Evolutionary conservation across 2,113 vertebrate genomes (phyloP).

Genomic region (Heterochromis multidens): DNA sequence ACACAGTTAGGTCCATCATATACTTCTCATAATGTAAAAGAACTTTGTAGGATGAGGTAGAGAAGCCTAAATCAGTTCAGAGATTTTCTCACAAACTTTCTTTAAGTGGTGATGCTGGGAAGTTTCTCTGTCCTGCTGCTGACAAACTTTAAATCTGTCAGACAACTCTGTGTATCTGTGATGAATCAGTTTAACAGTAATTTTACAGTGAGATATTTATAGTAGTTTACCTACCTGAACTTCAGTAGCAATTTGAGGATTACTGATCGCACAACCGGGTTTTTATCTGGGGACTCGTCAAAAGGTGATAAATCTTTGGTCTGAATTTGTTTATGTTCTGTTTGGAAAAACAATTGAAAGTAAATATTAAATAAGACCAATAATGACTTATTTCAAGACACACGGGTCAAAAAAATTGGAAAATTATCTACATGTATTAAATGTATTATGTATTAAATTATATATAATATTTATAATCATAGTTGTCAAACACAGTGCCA

Average conservation of each 20-base stretch:
- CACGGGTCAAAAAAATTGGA: no score
- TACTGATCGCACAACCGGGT: conserved; percentile 81
- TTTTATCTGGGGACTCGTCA: conserved; percentile 81
- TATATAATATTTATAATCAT: no score
- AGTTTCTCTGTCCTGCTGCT: not conserved
- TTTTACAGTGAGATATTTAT: not conserved
- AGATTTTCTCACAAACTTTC: not conserved
- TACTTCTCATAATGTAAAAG: no score
- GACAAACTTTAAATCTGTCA: not conserved
- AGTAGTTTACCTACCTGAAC: conserved; percentile 76
- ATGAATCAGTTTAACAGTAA: not conserved
- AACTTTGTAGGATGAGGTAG: not conserved
- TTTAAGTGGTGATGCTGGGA: not conserved
- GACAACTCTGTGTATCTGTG: not conserved
- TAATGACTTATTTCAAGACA: not conserved
- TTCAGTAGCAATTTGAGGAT: conserved; percentile 85
- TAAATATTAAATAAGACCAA: not conserved
- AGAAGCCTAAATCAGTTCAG: not conserved
- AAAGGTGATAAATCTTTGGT: conserved; percentile 83
- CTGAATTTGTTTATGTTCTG: conserved; percentile 43
- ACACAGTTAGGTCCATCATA: not conserved
- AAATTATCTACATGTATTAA: no score
- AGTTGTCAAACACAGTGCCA: no score
- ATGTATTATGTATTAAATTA: no score
- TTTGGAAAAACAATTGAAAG: not conserved